Evolutionary conservation across 2,113 vertebrate species (phyloP).

Genomic region (Cyprinodon tularosa): DNA sequence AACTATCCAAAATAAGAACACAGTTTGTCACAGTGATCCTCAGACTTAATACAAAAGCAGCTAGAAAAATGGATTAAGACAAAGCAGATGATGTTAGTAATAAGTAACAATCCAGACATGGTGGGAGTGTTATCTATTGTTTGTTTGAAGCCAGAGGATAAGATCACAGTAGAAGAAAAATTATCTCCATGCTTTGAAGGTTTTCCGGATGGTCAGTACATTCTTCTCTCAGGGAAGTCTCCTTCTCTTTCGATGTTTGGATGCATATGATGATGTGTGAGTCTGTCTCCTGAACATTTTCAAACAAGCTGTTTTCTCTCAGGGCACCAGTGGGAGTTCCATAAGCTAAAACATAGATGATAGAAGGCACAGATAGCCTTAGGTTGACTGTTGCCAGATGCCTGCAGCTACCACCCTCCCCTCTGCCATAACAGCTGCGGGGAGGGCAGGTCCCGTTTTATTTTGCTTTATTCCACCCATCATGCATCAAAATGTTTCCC

Average conservation of each 20-base stretch:
- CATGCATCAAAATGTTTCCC: slow-evolving; percentile 79
- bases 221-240: slow-evolving; percentile 66
- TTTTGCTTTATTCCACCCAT: slow-evolving; percentile 73
- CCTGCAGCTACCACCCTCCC: slow-evolving; percentile 57
- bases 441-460: slow-evolving; percentile 66
- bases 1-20: slow-evolving; percentile 29
- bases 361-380: slow-evolving; percentile 63
- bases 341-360: slow-evolving; percentile 58
- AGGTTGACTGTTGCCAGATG: slow-evolving; percentile 69
- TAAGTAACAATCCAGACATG: slow-evolving; percentile 2
- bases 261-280: slow-evolving; percentile 62
- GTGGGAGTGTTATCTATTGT: slow-evolving; percentile 10
- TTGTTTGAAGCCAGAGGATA: slow-evolving; percentile 42
- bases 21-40: slow-evolving; percentile 31
- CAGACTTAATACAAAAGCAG: slow-evolving; percentile 5
- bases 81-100: background rate
- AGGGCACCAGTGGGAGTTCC: slow-evolving; percentile 70
- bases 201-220: slow-evolving; percentile 68
- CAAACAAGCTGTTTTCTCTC: slow-evolving; percentile 70
- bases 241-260: slow-evolving; percentile 70
- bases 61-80: background rate
- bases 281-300: slow-evolving; percentile 69
- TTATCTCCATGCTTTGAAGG: slow-evolving; percentile 48
- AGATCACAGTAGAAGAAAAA: slow-evolving; percentile 43
- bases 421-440: slow-evolving; percentile 63